phyloP scores from a whole-genome alignment of 2,113 vertebrate species.

The Ochotona princeps region DNA sequence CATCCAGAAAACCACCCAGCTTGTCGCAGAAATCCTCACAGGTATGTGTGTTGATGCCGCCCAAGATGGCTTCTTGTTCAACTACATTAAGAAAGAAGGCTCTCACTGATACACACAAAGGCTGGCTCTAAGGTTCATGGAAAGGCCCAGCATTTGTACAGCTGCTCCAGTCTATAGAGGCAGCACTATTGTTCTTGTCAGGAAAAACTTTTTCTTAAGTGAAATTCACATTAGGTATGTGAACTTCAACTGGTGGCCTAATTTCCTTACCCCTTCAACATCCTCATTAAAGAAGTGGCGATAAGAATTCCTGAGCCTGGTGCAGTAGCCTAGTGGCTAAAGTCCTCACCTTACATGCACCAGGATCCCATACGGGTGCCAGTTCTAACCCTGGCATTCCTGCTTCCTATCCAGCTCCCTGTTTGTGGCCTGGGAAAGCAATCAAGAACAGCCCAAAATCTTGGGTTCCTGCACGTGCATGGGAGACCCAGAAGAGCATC shows the following conservation, averaged over 20 bases:
- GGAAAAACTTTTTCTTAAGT: background rate
- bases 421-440: too few species aligned
- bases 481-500: too few species aligned
- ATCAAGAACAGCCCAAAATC: too few species aligned
- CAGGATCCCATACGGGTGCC: too few species aligned
- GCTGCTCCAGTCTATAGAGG: background rate
- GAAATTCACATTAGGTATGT: background rate
- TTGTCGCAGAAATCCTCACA: constrained; percentile 87
- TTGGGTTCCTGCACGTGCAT: too few species aligned
- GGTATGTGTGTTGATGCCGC: constrained; percentile 83
- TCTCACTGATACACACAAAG: background rate
- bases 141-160: background rate
- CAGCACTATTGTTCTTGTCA: background rate
- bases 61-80: background rate
- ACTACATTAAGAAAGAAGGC: background rate
- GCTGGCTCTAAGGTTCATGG: background rate
- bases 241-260: background rate
- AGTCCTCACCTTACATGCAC: too few species aligned
- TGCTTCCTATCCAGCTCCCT: too few species aligned
- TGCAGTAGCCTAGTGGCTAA: too few species aligned
- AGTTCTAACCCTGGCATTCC: too few species aligned
- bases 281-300: background rate
- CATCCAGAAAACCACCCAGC: constrained; percentile 87
- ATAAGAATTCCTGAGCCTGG: background rate
- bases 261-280: background rate